These are phyloP conservation scores for Plusia festucae DNA, from an alignment of 2,888 invertebrate species.

Conservation along the genomic window DNA sequence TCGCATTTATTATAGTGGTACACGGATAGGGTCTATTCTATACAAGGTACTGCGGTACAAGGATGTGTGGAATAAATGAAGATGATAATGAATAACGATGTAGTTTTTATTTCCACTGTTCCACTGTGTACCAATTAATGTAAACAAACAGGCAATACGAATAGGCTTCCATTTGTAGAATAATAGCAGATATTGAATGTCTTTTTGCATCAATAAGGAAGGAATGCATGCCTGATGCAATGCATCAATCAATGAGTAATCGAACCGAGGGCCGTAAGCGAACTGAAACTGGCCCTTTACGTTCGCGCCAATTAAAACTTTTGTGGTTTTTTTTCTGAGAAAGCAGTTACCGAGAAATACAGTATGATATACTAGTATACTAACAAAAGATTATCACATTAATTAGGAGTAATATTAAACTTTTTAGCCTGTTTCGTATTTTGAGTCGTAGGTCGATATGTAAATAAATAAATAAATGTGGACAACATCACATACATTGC, in stretches of 20 bases:
- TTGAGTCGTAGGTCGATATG: neutral
- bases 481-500: no score
- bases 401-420: neutral
- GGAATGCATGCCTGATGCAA: conserved; percentile 6
- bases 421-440: neutral
- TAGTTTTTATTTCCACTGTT: neutral
- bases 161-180: neutral
- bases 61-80: neutral
- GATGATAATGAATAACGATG: neutral
- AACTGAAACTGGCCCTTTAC: neutral
- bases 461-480: no score
- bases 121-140: neutral
- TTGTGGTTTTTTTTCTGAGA: neutral
- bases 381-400: neutral
- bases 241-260: conserved; percentile 18
- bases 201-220: conserved; percentile 7
- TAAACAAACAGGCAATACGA: neutral
- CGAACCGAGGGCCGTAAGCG: neutral
- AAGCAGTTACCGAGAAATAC: neutral
- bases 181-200: conserved; percentile 9
- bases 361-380: neutral
- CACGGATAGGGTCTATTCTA: neutral
- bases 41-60: neutral
- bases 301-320: conserved; percentile 2
- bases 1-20: no score